Evolutionary conservation across 2,113 vertebrate genomes (phyloP).

Genomic region (Xyliphius kryptos): DNA sequence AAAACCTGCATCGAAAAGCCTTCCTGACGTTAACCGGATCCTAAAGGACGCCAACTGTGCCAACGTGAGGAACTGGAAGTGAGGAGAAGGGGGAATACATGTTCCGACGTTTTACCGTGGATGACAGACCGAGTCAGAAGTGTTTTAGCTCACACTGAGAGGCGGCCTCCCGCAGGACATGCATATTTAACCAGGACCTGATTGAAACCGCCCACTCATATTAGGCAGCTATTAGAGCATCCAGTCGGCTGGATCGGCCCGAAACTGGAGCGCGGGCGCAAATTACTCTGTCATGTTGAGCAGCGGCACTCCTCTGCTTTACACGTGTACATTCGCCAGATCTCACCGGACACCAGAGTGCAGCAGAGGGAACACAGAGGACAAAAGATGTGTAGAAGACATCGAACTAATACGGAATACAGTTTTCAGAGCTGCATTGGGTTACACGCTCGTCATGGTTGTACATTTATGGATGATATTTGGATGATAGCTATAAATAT

Average conservation of each 20-base stretch:
- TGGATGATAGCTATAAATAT: no score
- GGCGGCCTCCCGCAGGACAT: neutral
- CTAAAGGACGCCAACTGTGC: neutral
- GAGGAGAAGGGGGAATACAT: neutral
- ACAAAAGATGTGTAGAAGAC: no score
- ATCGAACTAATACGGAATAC: no score
- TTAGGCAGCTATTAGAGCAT: neutral
- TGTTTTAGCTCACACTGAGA: slow-evolving; percentile 2
- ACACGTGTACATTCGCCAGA: no score
- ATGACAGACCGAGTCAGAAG: slow-evolving; percentile 9
- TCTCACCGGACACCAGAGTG: no score
- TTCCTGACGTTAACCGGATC: neutral
- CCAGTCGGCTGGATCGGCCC: neutral
- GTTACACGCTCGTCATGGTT: no score
- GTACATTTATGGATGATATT: no score
- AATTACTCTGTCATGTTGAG: neutral
- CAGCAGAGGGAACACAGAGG: no score
- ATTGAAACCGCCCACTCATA: slow-evolving; percentile 3
- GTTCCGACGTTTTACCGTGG: neutral
- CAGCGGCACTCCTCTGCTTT: no score
- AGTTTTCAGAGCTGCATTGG: no score
- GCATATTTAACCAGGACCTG: slow-evolving; percentile 11
- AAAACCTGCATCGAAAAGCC: no score
- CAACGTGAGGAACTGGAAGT: no score
- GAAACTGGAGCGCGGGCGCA: neutral